Evolutionary conservation across 2,113 vertebrate genomes (phyloP), one percentile per base, ranked within the genome.

Genomic region (Ictalurus furcatus): DNA sequence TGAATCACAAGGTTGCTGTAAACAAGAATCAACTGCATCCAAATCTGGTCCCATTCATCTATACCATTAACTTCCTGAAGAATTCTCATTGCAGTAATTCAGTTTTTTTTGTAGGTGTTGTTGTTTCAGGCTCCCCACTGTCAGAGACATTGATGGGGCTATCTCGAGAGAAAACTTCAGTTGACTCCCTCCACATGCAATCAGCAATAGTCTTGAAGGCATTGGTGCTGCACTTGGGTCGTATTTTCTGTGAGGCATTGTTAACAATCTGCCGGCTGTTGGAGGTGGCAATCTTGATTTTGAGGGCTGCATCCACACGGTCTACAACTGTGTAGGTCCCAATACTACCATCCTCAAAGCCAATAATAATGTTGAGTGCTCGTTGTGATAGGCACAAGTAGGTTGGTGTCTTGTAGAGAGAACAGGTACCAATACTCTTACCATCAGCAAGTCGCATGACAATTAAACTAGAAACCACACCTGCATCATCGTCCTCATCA

Each of bases 211-310:
- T 94, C 94, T 99, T 99, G 91, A 97, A 99, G 92, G 94, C 96
- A n/a, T 98, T 97, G 92, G 96, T 96, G 87, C 96, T 95, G 78
- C 97, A 98, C 92, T 98, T 99, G 48, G 98, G 98, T 84, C 97
- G 96, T 89, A 97, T 96, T 88, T 97, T 95, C 92, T 98, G 98
- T 2, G 97, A 95, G 59, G 97, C 84, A 0, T 95, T 99, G 95
- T 96, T 99, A 95, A 99, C 98, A 92, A 99, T 98, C 91, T 99
- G 98, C 30, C 98, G 97, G 94, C 98, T 99, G 91, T 99, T 99
- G 59, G 98, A 99, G 85, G 98, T 99, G 92, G 98, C 98, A 12
- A 99, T 99, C 94, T 99, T 99, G 90, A 99, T 99, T 92, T 99
- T 99, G 91, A 99, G 94, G 3, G 98, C 97, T 0, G 98, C 98